Evolutionary conservation across 2,797 vertebrate species (phyloP), one percentile per base, ranked within the genome.

Genomic region (Diglossa cyanea): DNA sequence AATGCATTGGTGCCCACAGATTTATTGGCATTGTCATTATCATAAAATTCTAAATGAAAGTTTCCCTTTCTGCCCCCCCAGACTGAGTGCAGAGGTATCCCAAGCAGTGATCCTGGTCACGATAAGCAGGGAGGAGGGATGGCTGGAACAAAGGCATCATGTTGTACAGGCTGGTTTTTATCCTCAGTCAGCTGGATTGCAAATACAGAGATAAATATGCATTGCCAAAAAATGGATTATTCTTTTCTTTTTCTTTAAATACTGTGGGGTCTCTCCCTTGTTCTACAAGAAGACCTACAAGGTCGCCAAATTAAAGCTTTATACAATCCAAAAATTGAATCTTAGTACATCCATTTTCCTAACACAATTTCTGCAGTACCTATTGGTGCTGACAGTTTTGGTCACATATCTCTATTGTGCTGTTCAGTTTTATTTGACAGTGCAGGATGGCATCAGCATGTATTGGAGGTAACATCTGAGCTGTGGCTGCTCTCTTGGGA

Each of bases 361-460:
- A 98, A 98, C 97, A 96, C 96, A 96, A 98, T 98, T 98, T 98
- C 97, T 96, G 70, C 96, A 96, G 92, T 90, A 30, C 97, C 97
- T 96, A 98, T 98, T 94, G 96, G 97, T 98, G 96, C 96, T 98
- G 98, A 98, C 98, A 98, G 97, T 98, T 97, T 97, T 96, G 91
- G 97, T 97, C 87, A 93, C 74, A 77, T 92, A 89, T 97, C 96
- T 97, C 96, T 97, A 96, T 97, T 95, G 97, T 97, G 97, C 98
- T 98, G 98, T 98, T 98, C 97, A 97, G 96, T 98, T 98, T 97
- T 98, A 98, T 98, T 98, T 98, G 98, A 97, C 97, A 94, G 78
- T 95, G 96, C 75, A 48, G 97, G 98, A 98, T 90, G 81, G 98
- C 98, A 98, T 98, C 98, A 98, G 97, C 94, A n/a, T 97, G 97